Base-by-base conservation (phyloP, 2,113 vertebrate genomes). In the Microcebus lehilahytsara region DNA sequence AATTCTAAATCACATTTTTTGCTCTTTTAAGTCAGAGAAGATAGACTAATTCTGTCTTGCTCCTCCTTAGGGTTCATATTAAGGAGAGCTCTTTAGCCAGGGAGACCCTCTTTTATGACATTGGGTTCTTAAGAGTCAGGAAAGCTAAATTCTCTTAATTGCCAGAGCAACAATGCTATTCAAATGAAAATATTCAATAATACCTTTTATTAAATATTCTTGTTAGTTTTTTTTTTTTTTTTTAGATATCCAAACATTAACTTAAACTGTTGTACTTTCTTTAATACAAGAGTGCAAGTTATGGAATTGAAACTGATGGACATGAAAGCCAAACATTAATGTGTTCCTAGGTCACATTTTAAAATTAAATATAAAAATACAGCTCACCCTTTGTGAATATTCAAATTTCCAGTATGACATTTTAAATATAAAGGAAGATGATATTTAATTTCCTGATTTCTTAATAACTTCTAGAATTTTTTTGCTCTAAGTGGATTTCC, bases 381-480 rank as follows among this genome's bases (percentile, higher is more conserved):
- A 86, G 25, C 40, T 67, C 7, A 62, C 23, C 34, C 34, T 90
- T 92, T 87, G 40, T 23, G 85, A 92, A 42, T 95, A 86, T 71
- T 87, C 13, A 69, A 0, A 60, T 94, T 75, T 83, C 8, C 84
- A 84, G 27, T 3, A 32, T 93, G 56, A 19, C 34, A 78, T 90
- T 86, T 94, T 93, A 77, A 58, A 93, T 72, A 34, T 72, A 85
- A 95, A 85, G 20, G 37, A 86, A 22, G 11, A 34, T 49, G 25
- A 42, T 49, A 85, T 53, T 91, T 96, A 84, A 60, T 80, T 46
- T 40, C n/a, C 37, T 51, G 53, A 89, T 81, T 93, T 64, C 17
- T 86, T 93, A 95, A 49, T 78, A 84, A n/a, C 25, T 62, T 83
- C 37, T 75, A 92, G 78, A 89, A 91, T 74, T 79, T 69, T 89